These are phyloP conservation scores for Toxotes jaculatrix DNA, from an alignment of 2,113 vertebrate genomes.

Conservation along the genomic window DNA sequence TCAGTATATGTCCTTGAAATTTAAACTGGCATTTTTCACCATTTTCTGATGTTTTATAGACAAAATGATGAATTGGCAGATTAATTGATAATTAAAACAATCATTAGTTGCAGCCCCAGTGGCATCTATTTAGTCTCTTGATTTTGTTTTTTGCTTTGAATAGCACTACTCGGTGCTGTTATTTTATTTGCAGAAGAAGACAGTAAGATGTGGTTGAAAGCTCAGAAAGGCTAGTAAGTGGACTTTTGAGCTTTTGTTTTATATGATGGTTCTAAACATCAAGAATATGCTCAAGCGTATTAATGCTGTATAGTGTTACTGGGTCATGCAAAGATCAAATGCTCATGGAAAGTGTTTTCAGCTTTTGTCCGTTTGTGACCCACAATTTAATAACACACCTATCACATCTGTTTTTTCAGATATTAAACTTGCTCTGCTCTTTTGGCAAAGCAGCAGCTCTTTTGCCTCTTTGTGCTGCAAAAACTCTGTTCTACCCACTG, in stretches of 20 bases:
- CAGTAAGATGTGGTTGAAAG: too few species aligned
- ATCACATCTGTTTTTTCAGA: conserved; percentile 7
- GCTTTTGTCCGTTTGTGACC: background rate
- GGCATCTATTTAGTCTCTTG: background rate
- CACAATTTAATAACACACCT: background rate
- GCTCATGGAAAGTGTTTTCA: conserved; percentile 2
- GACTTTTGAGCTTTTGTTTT: background rate
- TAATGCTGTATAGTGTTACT: background rate
- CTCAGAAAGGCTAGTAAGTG: too few species aligned
- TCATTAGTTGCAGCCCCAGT: background rate
- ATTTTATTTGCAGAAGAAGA: too few species aligned
- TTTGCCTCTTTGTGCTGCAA: conserved; percentile 36
- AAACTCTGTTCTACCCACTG: conserved; percentile 54
- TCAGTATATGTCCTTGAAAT: background rate
- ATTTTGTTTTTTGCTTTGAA: background rate
- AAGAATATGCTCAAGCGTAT: background rate
- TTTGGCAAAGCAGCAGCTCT: conserved; percentile 36
- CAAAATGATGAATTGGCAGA: background rate
- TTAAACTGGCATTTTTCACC: background rate
- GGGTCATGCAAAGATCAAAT: background rate
- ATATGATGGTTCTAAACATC: background rate
- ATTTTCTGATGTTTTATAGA: background rate
- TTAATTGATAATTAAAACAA: background rate
- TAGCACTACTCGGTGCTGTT: too few species aligned
- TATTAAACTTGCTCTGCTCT: conserved; percentile 30